phyloP scores from a whole-genome alignment of 2,888 invertebrate genomes.

The Sericinus montela region DNA sequence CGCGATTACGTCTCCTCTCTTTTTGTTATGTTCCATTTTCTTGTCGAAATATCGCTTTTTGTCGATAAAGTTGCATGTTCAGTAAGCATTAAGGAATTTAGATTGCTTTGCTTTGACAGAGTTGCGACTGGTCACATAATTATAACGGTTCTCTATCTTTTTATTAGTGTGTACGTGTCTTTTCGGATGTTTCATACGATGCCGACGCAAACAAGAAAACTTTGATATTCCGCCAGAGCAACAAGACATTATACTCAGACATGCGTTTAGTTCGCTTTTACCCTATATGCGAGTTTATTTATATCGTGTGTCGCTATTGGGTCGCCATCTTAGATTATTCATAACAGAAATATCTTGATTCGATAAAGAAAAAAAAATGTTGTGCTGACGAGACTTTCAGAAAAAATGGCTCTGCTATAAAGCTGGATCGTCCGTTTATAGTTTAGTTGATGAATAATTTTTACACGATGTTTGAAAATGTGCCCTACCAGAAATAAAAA shows the following conservation, averaged over 20 bases:
- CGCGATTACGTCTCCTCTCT: neutral
- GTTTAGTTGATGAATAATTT: too few species aligned
- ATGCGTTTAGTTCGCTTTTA: conserved; percentile 6
- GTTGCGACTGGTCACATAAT: neutral
- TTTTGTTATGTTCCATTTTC: neutral
- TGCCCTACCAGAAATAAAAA: too few species aligned
- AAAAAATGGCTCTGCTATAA: too few species aligned
- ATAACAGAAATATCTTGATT: neutral
- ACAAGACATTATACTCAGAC: conserved; percentile 7
- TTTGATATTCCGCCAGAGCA: conserved; percentile 6
- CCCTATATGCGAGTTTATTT: conserved; percentile 9
- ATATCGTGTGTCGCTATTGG: conserved; percentile 3
- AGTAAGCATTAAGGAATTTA: conserved; percentile 10
- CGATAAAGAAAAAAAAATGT: too few species aligned
- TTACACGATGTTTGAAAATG: too few species aligned
- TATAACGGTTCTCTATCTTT: neutral
- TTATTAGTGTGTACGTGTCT: neutral
- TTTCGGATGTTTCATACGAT: neutral
- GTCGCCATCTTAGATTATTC: conserved; percentile 10
- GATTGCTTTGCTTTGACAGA: conserved; percentile 4
- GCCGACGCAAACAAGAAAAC: neutral
- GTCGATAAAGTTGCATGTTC: conserved; percentile 28
- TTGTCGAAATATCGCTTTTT: conserved; percentile 14
- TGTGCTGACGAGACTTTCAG: too few species aligned
- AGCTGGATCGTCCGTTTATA: too few species aligned